Evolutionary conservation across 1,140 invertebrate species (phyloP).

Genomic region (Venustaconcha ellipsiformis): DNA sequence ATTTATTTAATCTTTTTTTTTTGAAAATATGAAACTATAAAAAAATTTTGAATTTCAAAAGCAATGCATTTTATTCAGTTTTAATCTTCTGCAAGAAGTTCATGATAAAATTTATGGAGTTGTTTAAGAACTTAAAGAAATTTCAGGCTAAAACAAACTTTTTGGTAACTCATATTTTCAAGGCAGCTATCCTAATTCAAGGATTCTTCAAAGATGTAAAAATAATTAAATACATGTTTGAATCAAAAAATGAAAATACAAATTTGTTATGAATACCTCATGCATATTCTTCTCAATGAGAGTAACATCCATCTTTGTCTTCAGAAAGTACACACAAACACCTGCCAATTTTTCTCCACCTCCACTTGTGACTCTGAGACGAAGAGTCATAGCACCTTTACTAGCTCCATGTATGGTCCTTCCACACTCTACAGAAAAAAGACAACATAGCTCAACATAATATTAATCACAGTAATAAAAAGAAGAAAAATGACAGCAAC

Average conservation of each 20-base stretch:
- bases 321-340: constrained; percentile 49
- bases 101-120: too few relatives aligned
- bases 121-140: too few relatives aligned
- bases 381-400: constrained; percentile 38
- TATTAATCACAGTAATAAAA: not conserved
- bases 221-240: not conserved
- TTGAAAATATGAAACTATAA: too few relatives aligned
- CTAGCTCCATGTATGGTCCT: constrained; percentile 33
- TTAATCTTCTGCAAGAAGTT: too few relatives aligned
- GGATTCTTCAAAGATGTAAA: too few relatives aligned
- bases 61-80: too few relatives aligned
- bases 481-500: not conserved
- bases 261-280: constrained; percentile 25
- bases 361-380: constrained; percentile 51
- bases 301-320: constrained; percentile 43
- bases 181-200: too few relatives aligned
- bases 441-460: not conserved
- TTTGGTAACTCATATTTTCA: too few relatives aligned
- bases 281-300: constrained; percentile 41
- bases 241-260: not conserved
- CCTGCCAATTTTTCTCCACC: constrained; percentile 43
- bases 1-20: too few relatives aligned
- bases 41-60: too few relatives aligned
- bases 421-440: constrained; percentile 44
- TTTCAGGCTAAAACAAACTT: too few relatives aligned